Evolutionary conservation across 2,888 invertebrate genomes (phyloP).

Genomic region (Parnassius glacialis): DNA sequence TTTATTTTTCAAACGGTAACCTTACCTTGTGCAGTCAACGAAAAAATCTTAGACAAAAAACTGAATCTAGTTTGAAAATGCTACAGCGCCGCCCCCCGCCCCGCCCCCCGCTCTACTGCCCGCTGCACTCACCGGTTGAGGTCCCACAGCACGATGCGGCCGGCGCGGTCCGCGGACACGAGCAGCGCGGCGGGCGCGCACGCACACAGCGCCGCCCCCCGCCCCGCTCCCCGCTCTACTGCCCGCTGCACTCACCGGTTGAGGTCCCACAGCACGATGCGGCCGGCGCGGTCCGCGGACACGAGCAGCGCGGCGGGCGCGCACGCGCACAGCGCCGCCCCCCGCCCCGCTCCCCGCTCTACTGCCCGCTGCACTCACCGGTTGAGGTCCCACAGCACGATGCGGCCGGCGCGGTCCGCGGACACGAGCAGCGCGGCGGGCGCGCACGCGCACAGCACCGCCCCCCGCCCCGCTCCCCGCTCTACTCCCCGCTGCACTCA

Average conservation of each 20-base stretch:
- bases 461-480: constrained; percentile 86
- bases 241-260: constrained; percentile 79
- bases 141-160: constrained; percentile 87
- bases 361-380: constrained; percentile 64
- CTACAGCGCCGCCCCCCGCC: constrained; percentile 71
- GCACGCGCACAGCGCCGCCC: constrained; percentile 83
- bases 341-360: constrained; percentile 83
- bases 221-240: constrained; percentile 27
- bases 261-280: constrained; percentile 92
- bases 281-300: constrained; percentile 85
- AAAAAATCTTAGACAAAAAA: too few species aligned
- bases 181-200: constrained; percentile 82
- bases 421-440: constrained; percentile 32
- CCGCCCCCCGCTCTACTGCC: constrained; percentile 91
- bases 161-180: constrained; percentile 85
- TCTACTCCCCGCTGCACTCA: constrained; percentile 83
- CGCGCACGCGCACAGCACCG: constrained; percentile 43
- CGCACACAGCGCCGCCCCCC: constrained; percentile 39
- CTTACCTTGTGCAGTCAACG: too few species aligned
- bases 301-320: constrained; percentile 89
- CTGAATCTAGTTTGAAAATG: too few species aligned
- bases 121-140: constrained; percentile 55
- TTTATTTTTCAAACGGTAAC: too few species aligned
- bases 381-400: constrained; percentile 38
- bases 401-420: constrained; percentile 29